phyloP scores from a whole-genome alignment of 2,797 vertebrate genomes.

The Leucoraja ocellata region DNA sequence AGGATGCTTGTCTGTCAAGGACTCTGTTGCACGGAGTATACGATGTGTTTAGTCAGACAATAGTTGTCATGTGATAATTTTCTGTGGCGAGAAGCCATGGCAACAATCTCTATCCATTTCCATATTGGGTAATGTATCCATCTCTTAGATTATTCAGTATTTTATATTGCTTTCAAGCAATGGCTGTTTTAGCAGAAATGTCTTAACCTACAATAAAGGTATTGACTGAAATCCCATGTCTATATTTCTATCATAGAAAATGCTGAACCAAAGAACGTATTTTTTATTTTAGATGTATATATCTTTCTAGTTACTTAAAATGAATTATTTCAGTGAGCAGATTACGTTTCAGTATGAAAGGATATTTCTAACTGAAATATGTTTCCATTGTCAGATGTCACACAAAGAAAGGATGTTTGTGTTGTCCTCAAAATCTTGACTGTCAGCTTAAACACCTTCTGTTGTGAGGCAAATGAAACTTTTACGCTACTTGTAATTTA shows the following conservation, averaged over 20 bases:
- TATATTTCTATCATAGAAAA: constrained; percentile 22
- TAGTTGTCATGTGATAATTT: constrained; percentile 14
- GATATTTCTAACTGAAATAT: not conserved
- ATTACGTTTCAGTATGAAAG: not conserved
- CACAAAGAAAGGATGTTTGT: not conserved
- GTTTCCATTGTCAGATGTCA: not conserved
- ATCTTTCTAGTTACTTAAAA: not conserved
- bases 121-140: constrained; percentile 3
- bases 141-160: constrained; percentile 25
- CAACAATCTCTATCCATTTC: constrained; percentile 5
- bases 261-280: not conserved
- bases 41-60: not conserved
- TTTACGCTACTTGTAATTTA: no score
- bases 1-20: not conserved
- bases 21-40: not conserved
- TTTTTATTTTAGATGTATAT: constrained; percentile 6
- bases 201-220: constrained; percentile 7
- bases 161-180: not conserved
- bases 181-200: not conserved
- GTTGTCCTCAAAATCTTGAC: no score
- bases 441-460: no score
- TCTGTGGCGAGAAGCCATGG: constrained; percentile 2
- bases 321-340: not conserved
- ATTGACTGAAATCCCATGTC: constrained; percentile 20
- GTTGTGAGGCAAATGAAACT: no score